phyloP scores from a whole-genome alignment of 2,797 vertebrate species.

The Pangasius mekongensis region DNA sequence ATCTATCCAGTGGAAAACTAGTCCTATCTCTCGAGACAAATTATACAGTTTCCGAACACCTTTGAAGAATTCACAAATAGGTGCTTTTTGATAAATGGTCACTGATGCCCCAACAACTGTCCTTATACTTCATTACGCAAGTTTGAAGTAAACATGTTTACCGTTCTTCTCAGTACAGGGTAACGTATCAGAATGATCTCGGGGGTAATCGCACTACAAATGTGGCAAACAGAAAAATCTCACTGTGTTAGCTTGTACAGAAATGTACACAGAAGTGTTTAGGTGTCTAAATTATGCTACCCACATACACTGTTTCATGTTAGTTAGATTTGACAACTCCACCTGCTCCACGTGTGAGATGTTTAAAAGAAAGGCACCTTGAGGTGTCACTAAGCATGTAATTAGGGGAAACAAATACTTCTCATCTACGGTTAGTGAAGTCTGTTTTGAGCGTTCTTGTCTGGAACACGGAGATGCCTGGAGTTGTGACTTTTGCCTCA shows the following conservation, averaged over 20 bases:
- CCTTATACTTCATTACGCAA: background rate
- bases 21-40: background rate
- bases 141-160: background rate
- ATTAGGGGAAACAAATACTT: constrained; percentile 11
- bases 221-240: background rate
- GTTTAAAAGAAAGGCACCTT: constrained; percentile 5
- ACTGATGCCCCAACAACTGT: background rate
- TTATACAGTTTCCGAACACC: background rate
- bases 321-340: background rate
- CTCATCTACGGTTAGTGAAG: constrained; percentile 20
- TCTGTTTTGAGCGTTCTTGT: constrained; percentile 39
- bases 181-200: background rate
- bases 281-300: no score
- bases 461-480: constrained; percentile 18
- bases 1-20: background rate
- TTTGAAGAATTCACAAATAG: background rate
- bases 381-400: constrained; percentile 17
- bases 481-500: constrained; percentile 41
- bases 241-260: background rate
- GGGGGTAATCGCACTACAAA: background rate
- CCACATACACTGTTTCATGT: background rate
- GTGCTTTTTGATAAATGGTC: background rate
- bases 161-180: background rate
- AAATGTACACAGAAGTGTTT: no score
- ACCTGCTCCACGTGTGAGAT: background rate